These are phyloP conservation scores for Epinephelus cyanopodus DNA, from an alignment of 2,113 vertebrate species.

Conservation along the genomic window DNA sequence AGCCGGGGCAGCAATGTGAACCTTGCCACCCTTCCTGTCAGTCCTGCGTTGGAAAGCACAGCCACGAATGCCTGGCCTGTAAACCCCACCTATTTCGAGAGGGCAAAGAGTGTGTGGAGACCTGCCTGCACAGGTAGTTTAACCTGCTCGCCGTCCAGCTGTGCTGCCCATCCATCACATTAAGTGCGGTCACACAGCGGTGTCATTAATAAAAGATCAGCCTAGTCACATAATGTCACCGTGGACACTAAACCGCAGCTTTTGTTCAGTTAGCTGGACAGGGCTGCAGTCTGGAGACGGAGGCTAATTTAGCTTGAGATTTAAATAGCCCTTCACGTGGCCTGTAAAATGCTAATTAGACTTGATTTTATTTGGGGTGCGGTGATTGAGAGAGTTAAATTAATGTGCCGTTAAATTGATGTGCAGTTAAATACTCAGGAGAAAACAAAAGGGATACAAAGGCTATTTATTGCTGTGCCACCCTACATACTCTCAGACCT, in stretches of 20 bases:
- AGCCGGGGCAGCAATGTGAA: slow-evolving; percentile 78
- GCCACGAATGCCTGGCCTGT: slow-evolving; percentile 89
- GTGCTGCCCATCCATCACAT: slow-evolving; percentile 39
- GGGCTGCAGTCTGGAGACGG: slow-evolving; percentile 25
- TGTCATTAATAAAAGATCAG: slow-evolving; percentile 50
- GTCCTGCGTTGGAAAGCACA: slow-evolving; percentile 87
- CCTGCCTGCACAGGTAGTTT: slow-evolving; percentile 88
- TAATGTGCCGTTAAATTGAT: slow-evolving; percentile 77
- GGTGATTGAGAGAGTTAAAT: slow-evolving; percentile 68
- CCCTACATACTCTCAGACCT: slow-evolving; percentile 12
- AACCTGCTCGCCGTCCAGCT: slow-evolving; percentile 32
- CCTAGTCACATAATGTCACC: slow-evolving; percentile 25
- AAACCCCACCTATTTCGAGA: slow-evolving; percentile 85
- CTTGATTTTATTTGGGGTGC: slow-evolving; percentile 55
- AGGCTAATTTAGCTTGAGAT: slow-evolving; percentile 63
- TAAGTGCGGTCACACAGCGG: slow-evolving; percentile 9
- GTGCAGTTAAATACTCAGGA: slow-evolving; percentile 60
- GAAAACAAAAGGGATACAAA: slow-evolving; percentile 55
- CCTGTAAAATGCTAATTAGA: slow-evolving; percentile 70
- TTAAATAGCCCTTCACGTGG: slow-evolving; percentile 59
- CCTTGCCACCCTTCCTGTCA: slow-evolving; percentile 88
- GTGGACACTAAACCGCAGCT: slow-evolving; percentile 9
- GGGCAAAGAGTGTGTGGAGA: slow-evolving; percentile 87
- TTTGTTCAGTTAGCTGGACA: slow-evolving; percentile 18
- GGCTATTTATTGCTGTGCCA: slow-evolving; percentile 31